Percentiles rank a stretch among this genome's conserved stretches.
These are phyloP conservation scores for Drosophila sordidula DNA, from an alignment of 2,888 invertebrate genomes.

Conservation along the genomic window DNA sequence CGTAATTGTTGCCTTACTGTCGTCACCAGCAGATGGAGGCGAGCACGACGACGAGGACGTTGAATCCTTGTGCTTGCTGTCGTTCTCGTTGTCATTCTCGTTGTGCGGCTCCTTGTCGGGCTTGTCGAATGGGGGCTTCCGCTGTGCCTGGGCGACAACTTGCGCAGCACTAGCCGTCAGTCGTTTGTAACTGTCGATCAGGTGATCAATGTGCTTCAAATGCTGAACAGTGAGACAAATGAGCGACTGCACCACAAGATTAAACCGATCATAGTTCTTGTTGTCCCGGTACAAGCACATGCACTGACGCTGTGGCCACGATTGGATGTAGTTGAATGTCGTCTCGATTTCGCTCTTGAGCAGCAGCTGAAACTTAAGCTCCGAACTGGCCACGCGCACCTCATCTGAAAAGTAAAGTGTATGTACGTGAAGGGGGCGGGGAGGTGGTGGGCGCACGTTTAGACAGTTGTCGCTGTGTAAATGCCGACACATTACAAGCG, in stretches of 20 bases:
- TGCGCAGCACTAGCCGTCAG: constrained; percentile 76
- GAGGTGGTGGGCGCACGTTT: constrained; percentile 26
- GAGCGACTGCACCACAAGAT: constrained; percentile 94
- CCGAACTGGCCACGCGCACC: constrained; percentile 91
- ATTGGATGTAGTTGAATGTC: constrained; percentile 93
- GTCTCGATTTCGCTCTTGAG: constrained; percentile 93
- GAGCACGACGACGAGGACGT: constrained; percentile 19
- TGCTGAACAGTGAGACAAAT: constrained; percentile 93
- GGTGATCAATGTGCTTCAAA: constrained; percentile 90
- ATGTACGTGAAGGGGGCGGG: constrained; percentile 25
- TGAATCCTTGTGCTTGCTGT: constrained; percentile 56
- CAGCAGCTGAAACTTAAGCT: constrained; percentile 89
- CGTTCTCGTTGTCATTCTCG: constrained; percentile 40
- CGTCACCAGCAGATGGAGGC: constrained; percentile 27
- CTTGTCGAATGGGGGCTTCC: constrained; percentile 30
- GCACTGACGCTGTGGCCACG: constrained; percentile 97
- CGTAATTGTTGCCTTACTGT: constrained; percentile 29
- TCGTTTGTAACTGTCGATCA: constrained; percentile 85
- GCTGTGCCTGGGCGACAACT: constrained; percentile 66
- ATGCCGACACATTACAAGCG: constrained; percentile 44
- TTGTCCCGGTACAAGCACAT: constrained; percentile 97
- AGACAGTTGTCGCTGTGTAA: constrained; percentile 43
- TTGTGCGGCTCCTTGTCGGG: constrained; percentile 26
- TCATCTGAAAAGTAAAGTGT: constrained; percentile 87
- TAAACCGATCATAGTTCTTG: constrained; percentile 96